These are phyloP conservation scores for Blera fallax DNA, from an alignment of 2,888 invertebrate species.

Conservation along the genomic window DNA sequence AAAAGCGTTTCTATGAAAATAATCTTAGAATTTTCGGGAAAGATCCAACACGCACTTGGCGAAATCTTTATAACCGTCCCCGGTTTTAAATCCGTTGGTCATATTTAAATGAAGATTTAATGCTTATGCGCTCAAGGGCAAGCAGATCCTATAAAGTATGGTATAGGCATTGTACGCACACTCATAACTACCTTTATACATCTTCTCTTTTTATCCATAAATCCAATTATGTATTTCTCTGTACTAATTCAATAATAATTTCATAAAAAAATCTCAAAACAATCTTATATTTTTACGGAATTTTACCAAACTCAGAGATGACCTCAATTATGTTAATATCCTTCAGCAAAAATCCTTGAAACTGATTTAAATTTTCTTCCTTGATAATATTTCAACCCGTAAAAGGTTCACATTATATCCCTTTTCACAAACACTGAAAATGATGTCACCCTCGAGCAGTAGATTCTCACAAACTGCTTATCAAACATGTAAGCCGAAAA, in stretches of 20 bases:
- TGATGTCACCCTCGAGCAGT: constrained; percentile 20
- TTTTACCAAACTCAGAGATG: not conserved
- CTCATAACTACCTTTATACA: not conserved
- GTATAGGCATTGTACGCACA: too few relatives aligned
- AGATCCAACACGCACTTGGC: too few relatives aligned
- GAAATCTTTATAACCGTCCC: too few relatives aligned
- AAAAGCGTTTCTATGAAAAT: too few relatives aligned
- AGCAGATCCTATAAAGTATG: too few relatives aligned
- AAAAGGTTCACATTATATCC: constrained; percentile 2
- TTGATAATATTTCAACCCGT: not conserved
- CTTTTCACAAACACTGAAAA: not conserved
- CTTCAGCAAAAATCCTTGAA: constrained; percentile 15
- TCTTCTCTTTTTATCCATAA: not conserved
- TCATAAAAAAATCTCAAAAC: not conserved
- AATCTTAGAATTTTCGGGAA: too few relatives aligned
- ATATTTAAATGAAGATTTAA: too few relatives aligned
- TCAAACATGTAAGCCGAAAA: constrained; percentile 26
- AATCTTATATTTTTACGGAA: not conserved
- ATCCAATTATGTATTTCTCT: not conserved
- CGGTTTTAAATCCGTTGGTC: too few relatives aligned
- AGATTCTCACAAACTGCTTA: constrained; percentile 13
- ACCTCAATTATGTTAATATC: constrained; percentile 30
- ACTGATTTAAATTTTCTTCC: constrained; percentile 10
- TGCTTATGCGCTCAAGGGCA: too few relatives aligned
- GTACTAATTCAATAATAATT: not conserved